These are phyloP conservation scores for Amazona vittata DNA, from an alignment of 2,113 vertebrate species.

Conservation along the genomic window DNA sequence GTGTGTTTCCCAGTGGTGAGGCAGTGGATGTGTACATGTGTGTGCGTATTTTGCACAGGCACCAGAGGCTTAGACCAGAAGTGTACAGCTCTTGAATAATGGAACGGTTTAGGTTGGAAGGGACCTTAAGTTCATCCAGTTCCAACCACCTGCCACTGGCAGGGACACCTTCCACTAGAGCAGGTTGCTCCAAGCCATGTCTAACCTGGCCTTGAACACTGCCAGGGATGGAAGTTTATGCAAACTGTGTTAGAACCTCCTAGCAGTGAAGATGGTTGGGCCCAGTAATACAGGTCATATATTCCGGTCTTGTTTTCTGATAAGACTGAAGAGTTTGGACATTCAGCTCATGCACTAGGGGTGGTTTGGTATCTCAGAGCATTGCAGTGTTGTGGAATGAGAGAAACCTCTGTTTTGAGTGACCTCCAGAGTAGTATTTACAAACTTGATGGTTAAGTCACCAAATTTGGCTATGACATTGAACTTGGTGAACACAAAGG, in stretches of 20 bases:
- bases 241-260: background rate
- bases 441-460: background rate
- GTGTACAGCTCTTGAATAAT: background rate
- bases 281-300: fast-evolving
- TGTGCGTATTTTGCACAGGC: background rate
- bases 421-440: background rate
- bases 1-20: background rate
- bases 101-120: background rate
- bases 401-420: background rate
- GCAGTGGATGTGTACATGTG: background rate
- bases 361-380: background rate
- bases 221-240: background rate
- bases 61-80: background rate
- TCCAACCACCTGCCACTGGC: background rate
- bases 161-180: background rate
- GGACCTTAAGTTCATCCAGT: background rate
- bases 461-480: background rate
- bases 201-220: background rate
- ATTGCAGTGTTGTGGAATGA: background rate
- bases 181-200: background rate
- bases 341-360: background rate
- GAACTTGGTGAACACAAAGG: background rate
- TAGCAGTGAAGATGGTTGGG: background rate
- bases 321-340: background rate
- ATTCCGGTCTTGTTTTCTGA: background rate